phyloP scores from a whole-genome alignment of 1,140 invertebrate species.

The Ruditapes philippinarum region DNA sequence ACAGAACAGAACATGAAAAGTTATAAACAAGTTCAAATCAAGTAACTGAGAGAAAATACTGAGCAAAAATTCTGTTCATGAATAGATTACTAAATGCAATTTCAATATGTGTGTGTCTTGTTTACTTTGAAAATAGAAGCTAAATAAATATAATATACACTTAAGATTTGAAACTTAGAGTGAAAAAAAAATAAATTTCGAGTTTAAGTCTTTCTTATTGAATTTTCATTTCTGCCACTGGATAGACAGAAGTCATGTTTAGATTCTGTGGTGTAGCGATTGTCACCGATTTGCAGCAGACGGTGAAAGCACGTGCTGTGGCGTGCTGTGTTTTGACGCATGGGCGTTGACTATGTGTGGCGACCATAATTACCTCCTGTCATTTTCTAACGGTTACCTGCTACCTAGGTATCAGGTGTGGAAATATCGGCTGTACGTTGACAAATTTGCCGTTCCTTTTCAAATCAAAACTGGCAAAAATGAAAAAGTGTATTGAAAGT shows the following conservation, averaged over 20 bases:
- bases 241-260: background rate
- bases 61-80: too few species aligned
- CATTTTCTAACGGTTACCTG: conserved; percentile 11
- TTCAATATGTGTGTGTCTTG: too few species aligned
- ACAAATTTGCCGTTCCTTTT: background rate
- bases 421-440: background rate
- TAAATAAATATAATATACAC: too few species aligned
- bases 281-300: conserved; percentile 8
- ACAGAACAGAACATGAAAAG: too few species aligned
- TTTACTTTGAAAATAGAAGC: too few species aligned
- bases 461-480: background rate
- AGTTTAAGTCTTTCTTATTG: too few species aligned
- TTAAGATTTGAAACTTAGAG: too few species aligned
- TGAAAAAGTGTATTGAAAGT: background rate
- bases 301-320: conserved; percentile 5
- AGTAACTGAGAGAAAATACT: too few species aligned
- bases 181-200: too few species aligned
- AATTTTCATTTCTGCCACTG: too few species aligned
- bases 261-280: background rate
- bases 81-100: too few species aligned
- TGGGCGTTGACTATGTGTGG: background rate
- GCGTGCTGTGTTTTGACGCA: background rate
- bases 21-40: too few species aligned
- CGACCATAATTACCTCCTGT: conserved; percentile 31
- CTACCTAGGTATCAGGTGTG: background rate